Percentiles rank a stretch among this genome's conserved stretches.
These are phyloP conservation scores for Aporophyla nigra DNA, from an alignment of 2,888 invertebrate genomes.

Conservation along the genomic window DNA sequence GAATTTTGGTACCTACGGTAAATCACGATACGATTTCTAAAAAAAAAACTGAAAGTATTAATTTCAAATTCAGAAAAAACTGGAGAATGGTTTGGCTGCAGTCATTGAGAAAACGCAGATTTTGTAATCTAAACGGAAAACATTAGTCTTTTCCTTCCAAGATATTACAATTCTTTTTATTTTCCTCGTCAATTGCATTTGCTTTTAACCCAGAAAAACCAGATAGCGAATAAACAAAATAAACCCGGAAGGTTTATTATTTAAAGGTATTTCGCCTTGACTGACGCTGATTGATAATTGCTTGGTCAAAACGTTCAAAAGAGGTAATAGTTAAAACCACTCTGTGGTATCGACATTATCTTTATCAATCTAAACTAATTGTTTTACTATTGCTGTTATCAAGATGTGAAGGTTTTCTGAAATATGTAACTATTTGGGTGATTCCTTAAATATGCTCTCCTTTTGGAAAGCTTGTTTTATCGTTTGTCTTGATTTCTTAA, in stretches of 20 bases:
- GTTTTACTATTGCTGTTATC: constrained; percentile 20
- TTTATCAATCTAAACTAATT: constrained; percentile 18
- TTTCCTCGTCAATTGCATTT: background rate
- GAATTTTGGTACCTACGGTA: background rate
- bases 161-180: no score
- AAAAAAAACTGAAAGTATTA: background rate
- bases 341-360: constrained; percentile 24
- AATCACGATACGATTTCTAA: background rate
- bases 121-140: background rate
- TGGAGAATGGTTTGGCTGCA: background rate
- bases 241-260: constrained; percentile 6
- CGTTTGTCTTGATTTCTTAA: no score
- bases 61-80: background rate
- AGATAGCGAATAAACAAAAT: background rate
- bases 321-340: constrained; percentile 28
- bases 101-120: background rate
- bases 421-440: no score
- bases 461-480: no score
- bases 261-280: constrained; percentile 23
- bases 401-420: constrained; percentile 8
- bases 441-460: no score
- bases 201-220: background rate
- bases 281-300: constrained; percentile 14
- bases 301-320: constrained; percentile 25
- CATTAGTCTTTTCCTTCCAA: background rate